Base-by-base conservation (phyloP, 2,888 invertebrate species). In the Himalopsyche tibetana region DNA sequence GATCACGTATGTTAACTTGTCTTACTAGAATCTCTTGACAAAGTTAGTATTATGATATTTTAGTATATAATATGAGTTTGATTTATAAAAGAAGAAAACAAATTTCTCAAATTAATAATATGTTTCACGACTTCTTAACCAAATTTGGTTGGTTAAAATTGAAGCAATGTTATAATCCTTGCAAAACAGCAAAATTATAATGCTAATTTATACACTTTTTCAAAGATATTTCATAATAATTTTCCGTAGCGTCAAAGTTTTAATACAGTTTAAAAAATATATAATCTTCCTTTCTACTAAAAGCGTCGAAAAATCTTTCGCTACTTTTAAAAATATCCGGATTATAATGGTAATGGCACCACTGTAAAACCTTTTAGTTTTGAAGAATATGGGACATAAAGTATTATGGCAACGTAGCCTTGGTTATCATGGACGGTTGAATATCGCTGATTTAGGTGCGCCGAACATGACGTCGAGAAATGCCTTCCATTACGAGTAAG, bases 401-500 rank as follows among this genome's bases (percentile, higher is more conserved):
- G 74, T 74, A 74, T 19, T n/a, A 19, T 63, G 63, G 74, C 38
- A 74, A 19, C 36, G 74, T 74, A 74, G 38, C 74, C 74, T 74
- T 74, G 74, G 74, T 15, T 74, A 74, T 74, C 74, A 74, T 36
- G 74, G 74, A 38, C 74, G 74, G 74, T 74, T 74, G 74, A 36
- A 36, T 74, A 74, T 74, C 38, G 74, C 74, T 74, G 74, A 74
- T 74, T 36, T 74, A 74, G 74, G 74, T 74, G 74, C 74, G 74
- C 74, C 38, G 74, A 74, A 38, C 74, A 74, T 38, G 84, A 84
- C 84, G 56, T 51, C 56, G 84, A 84, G 81, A 81, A 84, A 84
- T 84, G 81, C 63, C 51, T 84, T 84, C 84, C 81, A 84, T 84
- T 84, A 84, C 36, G 17, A 82, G 74, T 38, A 15, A 74, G 80